phyloP scores from a whole-genome alignment of 1,140 invertebrate genomes.

The Apis florea region DNA sequence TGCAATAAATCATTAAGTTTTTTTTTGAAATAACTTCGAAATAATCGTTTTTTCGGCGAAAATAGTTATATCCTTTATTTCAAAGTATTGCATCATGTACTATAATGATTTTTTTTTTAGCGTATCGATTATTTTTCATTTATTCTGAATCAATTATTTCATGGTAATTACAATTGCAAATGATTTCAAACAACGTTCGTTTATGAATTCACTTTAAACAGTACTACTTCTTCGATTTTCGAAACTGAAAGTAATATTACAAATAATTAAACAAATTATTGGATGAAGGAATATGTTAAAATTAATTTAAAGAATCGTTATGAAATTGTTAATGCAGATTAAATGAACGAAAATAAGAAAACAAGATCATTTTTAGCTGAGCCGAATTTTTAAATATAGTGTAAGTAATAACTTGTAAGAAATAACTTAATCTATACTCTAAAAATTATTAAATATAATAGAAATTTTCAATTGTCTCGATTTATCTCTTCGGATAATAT shows the following conservation, averaged over 20 bases:
- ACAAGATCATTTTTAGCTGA: background rate
- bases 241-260: constrained; percentile 4
- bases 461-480: background rate
- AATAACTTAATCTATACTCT: background rate
- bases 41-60: background rate
- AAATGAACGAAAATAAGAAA: background rate
- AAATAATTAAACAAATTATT: background rate
- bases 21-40: background rate
- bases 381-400: background rate
- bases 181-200: too few species aligned
- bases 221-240: background rate
- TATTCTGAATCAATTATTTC: background rate
- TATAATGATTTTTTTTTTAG: background rate
- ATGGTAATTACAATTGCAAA: background rate
- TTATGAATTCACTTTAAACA: background rate
- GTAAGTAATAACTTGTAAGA: background rate
- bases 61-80: background rate
- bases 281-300: too few species aligned
- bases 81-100: background rate
- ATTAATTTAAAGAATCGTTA: background rate
- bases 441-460: background rate
- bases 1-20: background rate
- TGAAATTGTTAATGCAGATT: background rate
- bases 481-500: background rate
- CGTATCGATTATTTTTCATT: background rate